Conservation (phyloP, 1,140 invertebrate species). For the Sarcophaga bullata region DNA sequence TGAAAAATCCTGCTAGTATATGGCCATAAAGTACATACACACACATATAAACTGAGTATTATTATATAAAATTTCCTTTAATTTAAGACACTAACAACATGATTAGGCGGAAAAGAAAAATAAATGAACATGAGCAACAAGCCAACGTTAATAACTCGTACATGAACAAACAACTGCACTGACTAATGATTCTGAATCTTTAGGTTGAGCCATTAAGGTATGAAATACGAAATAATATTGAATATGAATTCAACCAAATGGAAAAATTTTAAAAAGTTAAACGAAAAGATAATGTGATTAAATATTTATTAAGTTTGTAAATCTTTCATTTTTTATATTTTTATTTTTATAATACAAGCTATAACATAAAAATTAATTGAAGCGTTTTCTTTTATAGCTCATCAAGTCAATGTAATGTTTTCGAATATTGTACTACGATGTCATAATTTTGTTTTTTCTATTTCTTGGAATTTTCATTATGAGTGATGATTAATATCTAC, state of each 20-base stretch:
- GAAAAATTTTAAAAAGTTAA: background rate
- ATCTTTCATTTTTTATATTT: background rate
- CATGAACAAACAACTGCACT: background rate
- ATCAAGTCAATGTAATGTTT: no score
- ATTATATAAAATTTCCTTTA: background rate
- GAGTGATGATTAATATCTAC: no score
- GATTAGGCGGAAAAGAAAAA: constrained; percentile 15
- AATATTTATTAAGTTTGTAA: background rate
- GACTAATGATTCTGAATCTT: background rate
- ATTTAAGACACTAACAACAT: constrained; percentile 33
- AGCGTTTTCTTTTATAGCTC: background rate
- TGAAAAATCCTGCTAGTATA: background rate
- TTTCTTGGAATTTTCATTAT: no score
- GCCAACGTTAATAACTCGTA: constrained; percentile 15
- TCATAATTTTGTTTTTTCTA: no score
- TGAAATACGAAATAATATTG: background rate
- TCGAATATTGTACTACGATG: no score
- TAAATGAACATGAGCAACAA: background rate
- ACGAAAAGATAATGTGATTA: background rate
- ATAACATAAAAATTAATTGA: background rate
- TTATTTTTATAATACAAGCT: background rate
- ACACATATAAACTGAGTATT: background rate
- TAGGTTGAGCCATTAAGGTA: background rate
- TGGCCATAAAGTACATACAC: background rate
- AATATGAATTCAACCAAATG: background rate